Conservation (phyloP, 2,113 vertebrate species). For the Triplophysa tibetana region DNA sequence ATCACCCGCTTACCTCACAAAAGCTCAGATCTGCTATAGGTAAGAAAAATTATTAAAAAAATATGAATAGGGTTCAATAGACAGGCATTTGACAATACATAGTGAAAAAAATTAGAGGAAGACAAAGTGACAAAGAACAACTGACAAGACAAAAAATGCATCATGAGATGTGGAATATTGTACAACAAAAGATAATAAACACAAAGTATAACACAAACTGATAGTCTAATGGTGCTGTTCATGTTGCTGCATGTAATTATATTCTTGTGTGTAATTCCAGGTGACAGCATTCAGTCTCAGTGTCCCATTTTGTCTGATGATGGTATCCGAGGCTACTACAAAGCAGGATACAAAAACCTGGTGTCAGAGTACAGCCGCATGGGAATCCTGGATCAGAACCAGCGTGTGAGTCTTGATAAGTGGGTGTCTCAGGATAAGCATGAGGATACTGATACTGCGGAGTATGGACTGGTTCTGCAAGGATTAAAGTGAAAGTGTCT, state of each 20-base stretch:
- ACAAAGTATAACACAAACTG: background rate
- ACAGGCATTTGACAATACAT: too few relatives aligned
- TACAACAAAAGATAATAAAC: background rate
- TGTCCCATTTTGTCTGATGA: background rate
- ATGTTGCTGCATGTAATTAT: background rate
- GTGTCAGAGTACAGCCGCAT: slow-evolving; percentile 20
- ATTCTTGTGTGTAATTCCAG: slow-evolving; percentile 5
- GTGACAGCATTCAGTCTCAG: background rate
- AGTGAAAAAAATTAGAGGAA: too few relatives aligned
- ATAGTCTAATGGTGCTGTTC: background rate
- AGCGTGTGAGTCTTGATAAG: slow-evolving; percentile 1
- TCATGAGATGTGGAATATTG: background rate
- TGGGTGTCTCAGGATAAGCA: slow-evolving; percentile 14
- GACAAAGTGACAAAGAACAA: too few relatives aligned
- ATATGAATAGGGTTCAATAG: too few relatives aligned
- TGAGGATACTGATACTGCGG: background rate
- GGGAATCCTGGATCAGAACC: slow-evolving; percentile 36
- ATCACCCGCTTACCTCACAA: slow-evolving; percentile 29
- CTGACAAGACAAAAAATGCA: too few relatives aligned
- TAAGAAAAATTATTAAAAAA: too few relatives aligned
- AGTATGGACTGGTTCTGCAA: background rate
- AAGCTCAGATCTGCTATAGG: background rate
- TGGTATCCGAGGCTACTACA: slow-evolving; percentile 29
- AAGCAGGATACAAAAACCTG: slow-evolving; percentile 29
- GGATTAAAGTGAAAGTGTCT: too few relatives aligned